Base-by-base conservation (phyloP, 2,797 vertebrate species). In the Pseudochromis fuscus region DNA sequence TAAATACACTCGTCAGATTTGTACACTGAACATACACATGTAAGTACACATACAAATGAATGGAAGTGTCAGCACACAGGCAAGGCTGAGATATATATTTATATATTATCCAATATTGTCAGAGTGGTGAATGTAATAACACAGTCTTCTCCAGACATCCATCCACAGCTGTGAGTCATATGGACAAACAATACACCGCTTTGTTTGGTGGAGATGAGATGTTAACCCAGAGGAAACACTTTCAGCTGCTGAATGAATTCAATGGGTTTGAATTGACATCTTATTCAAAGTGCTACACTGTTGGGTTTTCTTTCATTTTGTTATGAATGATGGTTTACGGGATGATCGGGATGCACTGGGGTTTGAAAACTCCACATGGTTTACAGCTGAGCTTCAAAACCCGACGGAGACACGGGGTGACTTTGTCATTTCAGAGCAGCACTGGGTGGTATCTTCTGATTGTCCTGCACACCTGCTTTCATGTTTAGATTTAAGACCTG, bases 1-100 rank as follows among this genome's bases (percentile, higher is more conserved):
- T 42, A 40, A 67, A 77, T 8, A 38, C 37, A 44, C 67, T 24
- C 49, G 30, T 24, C n/a, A 40, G 40, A 56, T 55, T 19, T 48
- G 33, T 33, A 30, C 35, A 57, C 16, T 62, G 56, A 52, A 6
- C 30, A 64, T 28, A 33, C 16, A 31, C 19, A 62, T 46, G n/a
- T 2, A 33, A 42, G 9, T 27, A 55, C 8, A 38, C 25, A 23
- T 15, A 38, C 3, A 61, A 46, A 72, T 62, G n/a, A 38, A 57
- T 52, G 27, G 19, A 67, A 72, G 11, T 25, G n/a, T 42, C 23
- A 12, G 12, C 38, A 12, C 4, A 18, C 7, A 42, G 37, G 21
- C 2, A 28, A 35, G 23, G 2, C 16, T n/a, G n/a, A n/a, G n/a
- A n/a, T n/a, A n/a, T n/a, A n/a, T n/a, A n/a, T n/a, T n/a, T 53